Conservation (phyloP, 2,888 invertebrate species). For the Limnephilus lunatus region DNA sequence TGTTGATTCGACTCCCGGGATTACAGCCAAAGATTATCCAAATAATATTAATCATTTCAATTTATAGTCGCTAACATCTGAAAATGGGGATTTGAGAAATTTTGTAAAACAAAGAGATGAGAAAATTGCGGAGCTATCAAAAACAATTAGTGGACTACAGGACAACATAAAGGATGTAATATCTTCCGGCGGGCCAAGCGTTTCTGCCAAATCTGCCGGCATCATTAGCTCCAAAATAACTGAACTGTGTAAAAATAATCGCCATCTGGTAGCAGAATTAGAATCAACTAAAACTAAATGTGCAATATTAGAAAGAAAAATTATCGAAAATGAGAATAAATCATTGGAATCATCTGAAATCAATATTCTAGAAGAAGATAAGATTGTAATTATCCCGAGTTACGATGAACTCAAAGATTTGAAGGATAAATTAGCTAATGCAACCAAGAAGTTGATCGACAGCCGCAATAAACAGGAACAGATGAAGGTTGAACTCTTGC, state of each 20-base stretch:
- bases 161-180: conserved; percentile 77
- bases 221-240: conserved; percentile 81
- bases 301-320: conserved; percentile 75
- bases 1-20: too few species aligned
- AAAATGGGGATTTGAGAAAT: conserved; percentile 78
- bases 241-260: conserved; percentile 81
- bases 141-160: conserved; percentile 73
- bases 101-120: conserved; percentile 75
- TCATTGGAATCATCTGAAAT: conserved; percentile 62
- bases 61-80: conserved; percentile 76
- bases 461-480: conserved; percentile 83
- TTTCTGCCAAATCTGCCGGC: conserved; percentile 76
- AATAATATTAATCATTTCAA: background rate
- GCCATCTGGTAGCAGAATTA: conserved; percentile 80
- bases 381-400: conserved; percentile 69
- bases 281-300: conserved; percentile 80
- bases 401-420: conserved; percentile 78
- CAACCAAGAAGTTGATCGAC: conserved; percentile 82
- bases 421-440: conserved; percentile 78
- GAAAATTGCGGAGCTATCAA: conserved; percentile 73
- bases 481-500: conserved; percentile 83
- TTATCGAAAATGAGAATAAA: conserved; percentile 73
- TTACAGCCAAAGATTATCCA: too few species aligned
- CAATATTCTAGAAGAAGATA: conserved; percentile 74
- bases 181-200: conserved; percentile 73